Conservation (phyloP, 2,888 invertebrate species). For the Megalurothrips usitatus region DNA sequence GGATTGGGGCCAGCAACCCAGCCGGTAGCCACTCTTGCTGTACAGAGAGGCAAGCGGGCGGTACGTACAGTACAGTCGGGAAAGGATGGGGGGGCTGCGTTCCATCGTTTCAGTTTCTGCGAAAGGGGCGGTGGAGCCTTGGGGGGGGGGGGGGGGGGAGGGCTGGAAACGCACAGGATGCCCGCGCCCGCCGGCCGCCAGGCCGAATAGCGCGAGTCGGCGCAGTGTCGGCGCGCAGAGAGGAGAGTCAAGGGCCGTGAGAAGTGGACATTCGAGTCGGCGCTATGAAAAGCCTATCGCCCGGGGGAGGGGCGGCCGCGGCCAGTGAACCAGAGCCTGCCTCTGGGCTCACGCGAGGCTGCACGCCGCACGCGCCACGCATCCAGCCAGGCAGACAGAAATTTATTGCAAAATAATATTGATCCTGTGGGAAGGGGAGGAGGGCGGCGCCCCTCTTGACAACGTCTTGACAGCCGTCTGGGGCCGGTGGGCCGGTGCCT, state of each 20-base stretch:
- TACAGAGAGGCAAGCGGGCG: not conserved
- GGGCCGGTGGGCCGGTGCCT: too few species aligned
- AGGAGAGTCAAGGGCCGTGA: not conserved
- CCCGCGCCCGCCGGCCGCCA: not conserved
- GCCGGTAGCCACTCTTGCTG: not conserved
- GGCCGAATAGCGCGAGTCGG: not conserved
- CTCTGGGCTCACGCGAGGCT: not conserved
- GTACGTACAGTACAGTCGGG: not conserved
- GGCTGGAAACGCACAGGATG: not conserved
- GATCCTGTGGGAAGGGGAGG: not conserved
- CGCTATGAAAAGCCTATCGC: not conserved
- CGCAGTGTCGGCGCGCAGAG: not conserved
- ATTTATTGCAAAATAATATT: conserved; percentile 25
- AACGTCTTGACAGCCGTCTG: too few species aligned
- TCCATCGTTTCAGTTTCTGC: not conserved
- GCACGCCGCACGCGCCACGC: too few species aligned
- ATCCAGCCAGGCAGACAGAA: not conserved
- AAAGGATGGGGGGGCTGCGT: not conserved
- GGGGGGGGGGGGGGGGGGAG: not conserved
- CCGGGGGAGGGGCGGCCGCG: too few species aligned
- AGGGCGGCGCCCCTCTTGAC: not conserved
- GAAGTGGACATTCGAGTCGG: conserved; percentile 2
- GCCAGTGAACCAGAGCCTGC: not conserved
- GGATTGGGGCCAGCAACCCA: conserved; percentile 5
- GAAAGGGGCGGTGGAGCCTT: not conserved